phyloP scores from a whole-genome alignment of 2,113 vertebrate species.

The Myrmophylax atrothorax region DNA sequence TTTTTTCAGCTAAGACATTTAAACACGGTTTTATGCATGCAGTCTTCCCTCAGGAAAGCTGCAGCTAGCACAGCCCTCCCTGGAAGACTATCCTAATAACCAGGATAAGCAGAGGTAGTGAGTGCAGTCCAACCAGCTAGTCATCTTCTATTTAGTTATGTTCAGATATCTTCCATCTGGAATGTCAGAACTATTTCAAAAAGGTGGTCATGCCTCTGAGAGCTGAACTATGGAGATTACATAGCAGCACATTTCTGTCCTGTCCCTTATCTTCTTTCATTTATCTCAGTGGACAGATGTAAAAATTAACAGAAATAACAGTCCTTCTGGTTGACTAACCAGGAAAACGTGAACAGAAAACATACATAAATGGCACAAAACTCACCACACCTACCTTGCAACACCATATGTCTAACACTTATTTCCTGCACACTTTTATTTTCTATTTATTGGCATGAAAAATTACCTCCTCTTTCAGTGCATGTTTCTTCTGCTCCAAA shows the following conservation, averaged over 20 bases:
- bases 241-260: not conserved
- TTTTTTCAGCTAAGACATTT: not conserved
- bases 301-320: not conserved
- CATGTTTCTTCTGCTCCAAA: constrained; percentile 94
- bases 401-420: not conserved
- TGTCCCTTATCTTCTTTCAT: not conserved
- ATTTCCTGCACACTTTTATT: not conserved
- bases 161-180: not conserved
- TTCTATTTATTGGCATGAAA: not conserved
- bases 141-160: not conserved
- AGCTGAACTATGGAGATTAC: not conserved
- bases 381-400: not conserved
- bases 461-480: constrained; percentile 91
- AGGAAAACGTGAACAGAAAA: not conserved
- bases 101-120: not conserved
- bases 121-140: not conserved
- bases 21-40: not conserved
- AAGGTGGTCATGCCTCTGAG: not conserved
- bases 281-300: not conserved
- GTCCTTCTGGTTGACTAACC: not conserved
- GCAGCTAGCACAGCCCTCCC: not conserved
- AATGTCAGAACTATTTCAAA: not conserved
- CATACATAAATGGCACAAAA: fast-evolving
- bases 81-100: not conserved
- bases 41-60: not conserved